Percentiles rank a stretch among this genome's conserved stretches.
Conservation (phyloP, 2,113 vertebrate genomes). For the Chroicocephalus ridibundus region DNA sequence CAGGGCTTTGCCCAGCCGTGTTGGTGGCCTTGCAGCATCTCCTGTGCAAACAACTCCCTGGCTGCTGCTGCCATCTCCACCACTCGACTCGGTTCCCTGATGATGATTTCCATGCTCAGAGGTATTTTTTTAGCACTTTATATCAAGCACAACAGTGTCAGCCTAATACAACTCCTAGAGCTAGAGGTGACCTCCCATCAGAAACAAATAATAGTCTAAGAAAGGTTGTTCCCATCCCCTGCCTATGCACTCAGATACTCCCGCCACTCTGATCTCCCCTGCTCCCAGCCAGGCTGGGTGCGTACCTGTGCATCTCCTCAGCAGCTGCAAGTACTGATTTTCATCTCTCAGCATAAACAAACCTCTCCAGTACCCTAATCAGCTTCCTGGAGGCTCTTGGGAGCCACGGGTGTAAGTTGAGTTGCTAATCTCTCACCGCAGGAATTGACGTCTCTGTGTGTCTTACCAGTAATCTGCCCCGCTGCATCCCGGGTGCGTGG, state of each 20-base stretch:
- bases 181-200: not conserved
- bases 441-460: not conserved
- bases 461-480: not conserved
- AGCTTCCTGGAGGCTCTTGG: not conserved
- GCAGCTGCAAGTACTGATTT: not conserved
- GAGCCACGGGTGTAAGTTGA: not conserved
- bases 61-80: not conserved
- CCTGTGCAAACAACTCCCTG: rapidly evolving
- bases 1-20: rapidly evolving
- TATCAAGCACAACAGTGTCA: not conserved
- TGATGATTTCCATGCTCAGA: not conserved
- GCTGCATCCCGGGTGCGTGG: not conserved
- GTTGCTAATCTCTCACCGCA: not conserved
- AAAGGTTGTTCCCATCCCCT: not conserved
- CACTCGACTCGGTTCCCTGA: not conserved
- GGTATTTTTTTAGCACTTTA: not conserved
- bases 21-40: not conserved
- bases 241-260: rapidly evolving
- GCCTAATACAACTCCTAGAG: not conserved
- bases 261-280: not conserved
- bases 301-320: not conserved
- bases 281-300: not conserved
- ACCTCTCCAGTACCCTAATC: not conserved
- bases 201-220: not conserved
- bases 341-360: not conserved